Evolutionary conservation across 1,140 invertebrate species (phyloP).

Genomic region (Temnothorax longispinosus): DNA sequence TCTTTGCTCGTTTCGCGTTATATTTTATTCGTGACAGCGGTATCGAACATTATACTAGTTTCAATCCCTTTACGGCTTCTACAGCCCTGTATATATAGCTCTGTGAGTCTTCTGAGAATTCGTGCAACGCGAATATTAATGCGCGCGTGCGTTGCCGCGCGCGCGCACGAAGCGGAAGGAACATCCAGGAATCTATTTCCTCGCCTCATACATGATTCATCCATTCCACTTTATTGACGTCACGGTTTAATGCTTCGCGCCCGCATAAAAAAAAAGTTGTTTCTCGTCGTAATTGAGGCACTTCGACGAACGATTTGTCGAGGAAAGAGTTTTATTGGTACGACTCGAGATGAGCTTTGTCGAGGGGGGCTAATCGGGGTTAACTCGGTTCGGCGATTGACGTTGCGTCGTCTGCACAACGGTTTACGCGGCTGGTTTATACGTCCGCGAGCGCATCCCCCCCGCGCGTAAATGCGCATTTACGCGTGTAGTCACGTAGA

Average conservation of each 20-base stretch:
- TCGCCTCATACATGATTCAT: slow-evolving; percentile 57
- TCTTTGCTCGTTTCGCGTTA: background rate
- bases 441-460: background rate
- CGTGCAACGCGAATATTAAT: slow-evolving; percentile 55
- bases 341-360: background rate
- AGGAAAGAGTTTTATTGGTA: slow-evolving; percentile 31
- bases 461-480: slow-evolving; percentile 19
- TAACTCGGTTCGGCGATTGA: slow-evolving; percentile 33
- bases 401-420: slow-evolving; percentile 11
- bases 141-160: background rate
- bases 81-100: background rate
- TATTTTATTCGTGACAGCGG: background rate
- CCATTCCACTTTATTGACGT: slow-evolving; percentile 51
- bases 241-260: slow-evolving; percentile 31
- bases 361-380: slow-evolving; percentile 42
- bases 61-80: slow-evolving; percentile 27
- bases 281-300: slow-evolving; percentile 39
- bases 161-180: slow-evolving; percentile 41
- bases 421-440: slow-evolving; percentile 2
- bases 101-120: slow-evolving; percentile 47
- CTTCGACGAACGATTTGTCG: slow-evolving; percentile 44
- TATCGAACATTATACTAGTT: slow-evolving; percentile 26
- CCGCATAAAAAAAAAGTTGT: slow-evolving; percentile 12
- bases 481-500: slow-evolving; percentile 44
- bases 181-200: slow-evolving; percentile 58